phyloP scores from a whole-genome alignment of 2,888 invertebrate species.

The Ceriagrion tenellum region DNA sequence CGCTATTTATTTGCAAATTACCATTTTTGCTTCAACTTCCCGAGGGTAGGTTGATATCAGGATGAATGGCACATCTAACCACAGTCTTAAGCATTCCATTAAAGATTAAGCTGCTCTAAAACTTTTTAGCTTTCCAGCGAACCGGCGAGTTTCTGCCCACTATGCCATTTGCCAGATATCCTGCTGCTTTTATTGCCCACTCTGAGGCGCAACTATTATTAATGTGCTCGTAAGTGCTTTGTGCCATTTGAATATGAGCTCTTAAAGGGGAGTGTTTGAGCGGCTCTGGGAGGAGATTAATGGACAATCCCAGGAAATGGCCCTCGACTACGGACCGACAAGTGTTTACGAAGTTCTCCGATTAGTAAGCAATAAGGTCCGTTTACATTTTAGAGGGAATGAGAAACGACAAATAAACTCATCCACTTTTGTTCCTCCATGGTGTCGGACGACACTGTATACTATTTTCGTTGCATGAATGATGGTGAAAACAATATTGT shows the following conservation, averaged over 20 bases:
- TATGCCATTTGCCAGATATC: neutral
- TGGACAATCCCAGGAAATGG: constrained; percentile 1
- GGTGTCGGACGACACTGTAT: neutral
- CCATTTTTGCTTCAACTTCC: no score
- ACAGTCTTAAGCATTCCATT: neutral
- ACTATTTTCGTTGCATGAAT: no score
- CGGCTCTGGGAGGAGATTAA: neutral
- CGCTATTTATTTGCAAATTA: no score
- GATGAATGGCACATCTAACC: no score
- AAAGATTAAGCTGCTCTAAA: neutral
- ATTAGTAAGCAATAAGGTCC: neutral
- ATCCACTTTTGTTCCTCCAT: neutral
- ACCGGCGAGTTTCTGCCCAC: neutral
- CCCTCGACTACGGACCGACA: neutral
- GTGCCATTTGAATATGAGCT: constrained; percentile 3
- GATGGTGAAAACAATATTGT: no score
- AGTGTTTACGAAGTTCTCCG: neutral
- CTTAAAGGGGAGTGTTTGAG: neutral
- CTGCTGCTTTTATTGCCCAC: neutral
- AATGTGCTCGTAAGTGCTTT: constrained; percentile 7
- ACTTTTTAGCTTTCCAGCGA: neutral
- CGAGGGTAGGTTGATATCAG: no score
- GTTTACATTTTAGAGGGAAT: neutral
- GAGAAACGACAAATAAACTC: neutral
- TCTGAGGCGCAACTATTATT: neutral